Conservation (phyloP, 2,888 invertebrate genomes). For the Eupithecia inturbata region DNA sequence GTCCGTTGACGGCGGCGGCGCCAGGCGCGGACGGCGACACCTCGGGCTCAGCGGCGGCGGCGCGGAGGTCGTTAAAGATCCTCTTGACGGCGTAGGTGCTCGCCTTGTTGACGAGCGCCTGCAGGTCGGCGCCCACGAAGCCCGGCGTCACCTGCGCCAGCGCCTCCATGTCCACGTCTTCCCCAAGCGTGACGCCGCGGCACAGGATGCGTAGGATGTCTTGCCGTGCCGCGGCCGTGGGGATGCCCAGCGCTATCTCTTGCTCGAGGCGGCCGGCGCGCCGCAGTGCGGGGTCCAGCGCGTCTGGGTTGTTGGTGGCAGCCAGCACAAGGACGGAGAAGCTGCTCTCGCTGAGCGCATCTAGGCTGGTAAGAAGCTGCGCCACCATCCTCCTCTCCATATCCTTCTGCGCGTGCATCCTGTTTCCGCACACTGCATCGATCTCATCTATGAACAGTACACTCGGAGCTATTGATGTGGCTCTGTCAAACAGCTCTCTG, state of each 20-base stretch:
- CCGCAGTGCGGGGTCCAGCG: slow-evolving; percentile 95
- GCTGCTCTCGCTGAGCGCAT: slow-evolving; percentile 86
- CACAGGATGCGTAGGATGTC: slow-evolving; percentile 91
- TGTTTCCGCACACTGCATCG: slow-evolving; percentile 96
- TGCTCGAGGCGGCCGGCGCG: slow-evolving; percentile 96
- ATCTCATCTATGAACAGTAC: slow-evolving; percentile 98
- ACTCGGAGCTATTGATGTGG: slow-evolving; percentile 89
- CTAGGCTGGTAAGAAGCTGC: slow-evolving; percentile 94
- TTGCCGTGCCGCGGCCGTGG: slow-evolving; percentile 91
- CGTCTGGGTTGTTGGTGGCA: slow-evolving; percentile 97
- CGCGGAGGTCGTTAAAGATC: slow-evolving; percentile 71
- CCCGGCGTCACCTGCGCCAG: slow-evolving; percentile 96
- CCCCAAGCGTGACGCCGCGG: slow-evolving; percentile 86
- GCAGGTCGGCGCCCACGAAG: slow-evolving; percentile 97
- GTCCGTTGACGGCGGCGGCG: not conserved
- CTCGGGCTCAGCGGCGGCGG: slow-evolving; percentile 32
- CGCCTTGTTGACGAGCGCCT: slow-evolving; percentile 93
- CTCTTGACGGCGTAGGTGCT: slow-evolving; percentile 93
- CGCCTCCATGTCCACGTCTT: slow-evolving; percentile 88
- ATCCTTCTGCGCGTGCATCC: slow-evolving; percentile 95
- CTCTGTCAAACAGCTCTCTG: slow-evolving; percentile 94
- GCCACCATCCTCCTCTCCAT: slow-evolving; percentile 98
- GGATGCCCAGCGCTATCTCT: slow-evolving; percentile 97
- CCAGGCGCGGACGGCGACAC: not conserved
- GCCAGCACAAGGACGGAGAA: slow-evolving; percentile 93